phyloP scores from a whole-genome alignment of 2,797 vertebrate genomes.

The Anguilla marmorata region DNA sequence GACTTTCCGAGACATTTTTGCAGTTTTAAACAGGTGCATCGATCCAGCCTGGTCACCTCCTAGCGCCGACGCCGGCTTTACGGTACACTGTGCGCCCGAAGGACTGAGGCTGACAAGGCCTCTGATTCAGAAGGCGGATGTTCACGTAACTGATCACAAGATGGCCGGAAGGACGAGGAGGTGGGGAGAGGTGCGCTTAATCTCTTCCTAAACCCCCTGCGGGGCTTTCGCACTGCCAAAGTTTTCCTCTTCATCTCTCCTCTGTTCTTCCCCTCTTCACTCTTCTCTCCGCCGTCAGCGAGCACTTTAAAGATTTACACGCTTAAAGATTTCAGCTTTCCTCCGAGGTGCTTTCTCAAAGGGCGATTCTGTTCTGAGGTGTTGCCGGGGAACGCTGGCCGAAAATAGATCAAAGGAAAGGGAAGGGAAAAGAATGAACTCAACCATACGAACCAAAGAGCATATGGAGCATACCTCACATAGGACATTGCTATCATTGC shows the following conservation, averaged over 20 bases:
- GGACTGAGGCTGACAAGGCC: slow-evolving; percentile 48
- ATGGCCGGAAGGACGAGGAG: slow-evolving; percentile 40
- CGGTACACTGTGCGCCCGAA: slow-evolving; percentile 48
- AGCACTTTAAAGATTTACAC: slow-evolving; percentile 31
- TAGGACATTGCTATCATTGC: slow-evolving; percentile 15
- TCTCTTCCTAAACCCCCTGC: slow-evolving; percentile 7
- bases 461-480: slow-evolving; percentile 20
- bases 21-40: slow-evolving; percentile 1
- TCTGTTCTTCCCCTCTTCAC: background rate
- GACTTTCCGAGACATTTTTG: background rate
- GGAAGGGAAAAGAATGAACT: slow-evolving; percentile 28
- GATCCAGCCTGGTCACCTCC: slow-evolving; percentile 19
- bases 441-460: slow-evolving; percentile 2
- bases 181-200: slow-evolving; percentile 19
- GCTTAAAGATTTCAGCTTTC: slow-evolving; percentile 21
- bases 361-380: slow-evolving; percentile 24
- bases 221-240: slow-evolving; percentile 15
- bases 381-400: slow-evolving; percentile 6
- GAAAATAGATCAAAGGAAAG: slow-evolving; percentile 35
- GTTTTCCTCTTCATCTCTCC: slow-evolving; percentile 17
- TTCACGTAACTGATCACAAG: slow-evolving; percentile 50
- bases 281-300: slow-evolving; percentile 28
- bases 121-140: slow-evolving; percentile 49
- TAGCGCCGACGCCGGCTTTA: background rate
- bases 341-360: slow-evolving; percentile 1